A percentile compares a stretch with the other conserved stretches of the same genome.
Conservation (phyloP, 2,888 invertebrate species). For the Ennomos erosarius region DNA sequence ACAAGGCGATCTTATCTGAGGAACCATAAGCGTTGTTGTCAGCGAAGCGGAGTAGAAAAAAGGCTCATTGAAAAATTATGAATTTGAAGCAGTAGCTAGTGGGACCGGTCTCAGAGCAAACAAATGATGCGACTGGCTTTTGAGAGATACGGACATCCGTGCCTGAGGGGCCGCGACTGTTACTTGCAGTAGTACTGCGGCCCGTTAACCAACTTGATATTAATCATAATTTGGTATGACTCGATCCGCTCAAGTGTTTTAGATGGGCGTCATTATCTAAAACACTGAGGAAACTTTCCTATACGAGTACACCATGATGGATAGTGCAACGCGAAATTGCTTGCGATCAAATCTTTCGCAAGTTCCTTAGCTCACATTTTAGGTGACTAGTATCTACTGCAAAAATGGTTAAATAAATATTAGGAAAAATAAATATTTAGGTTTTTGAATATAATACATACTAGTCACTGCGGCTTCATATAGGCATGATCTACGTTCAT, state of each 20-base stretch:
- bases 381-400: not conserved
- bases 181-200: conserved; percentile 25
- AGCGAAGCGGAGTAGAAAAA: conserved; percentile 66
- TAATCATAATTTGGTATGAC: conserved; percentile 81
- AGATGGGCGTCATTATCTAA: conserved; percentile 76
- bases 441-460: no score
- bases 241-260: conserved; percentile 76
- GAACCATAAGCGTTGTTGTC: conserved; percentile 78
- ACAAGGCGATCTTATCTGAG: conserved; percentile 74
- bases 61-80: conserved; percentile 73
- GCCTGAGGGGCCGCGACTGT: conserved; percentile 42
- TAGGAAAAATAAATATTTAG: no score
- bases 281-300: conserved; percentile 47
- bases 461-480: no score
- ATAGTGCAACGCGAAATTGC: conserved; percentile 58
- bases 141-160: conserved; percentile 60
- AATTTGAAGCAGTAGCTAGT: conserved; percentile 65
- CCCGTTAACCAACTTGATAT: conserved; percentile 75
- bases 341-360: conserved; percentile 28
- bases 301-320: conserved; percentile 53
- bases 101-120: conserved; percentile 57
- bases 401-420: not conserved
- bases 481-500: no score
- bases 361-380: not conserved
- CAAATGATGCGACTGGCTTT: conserved; percentile 59